These are phyloP conservation scores for Drosophila buzzatii DNA, from an alignment of 2,888 invertebrate genomes.

Conservation along the genomic window DNA sequence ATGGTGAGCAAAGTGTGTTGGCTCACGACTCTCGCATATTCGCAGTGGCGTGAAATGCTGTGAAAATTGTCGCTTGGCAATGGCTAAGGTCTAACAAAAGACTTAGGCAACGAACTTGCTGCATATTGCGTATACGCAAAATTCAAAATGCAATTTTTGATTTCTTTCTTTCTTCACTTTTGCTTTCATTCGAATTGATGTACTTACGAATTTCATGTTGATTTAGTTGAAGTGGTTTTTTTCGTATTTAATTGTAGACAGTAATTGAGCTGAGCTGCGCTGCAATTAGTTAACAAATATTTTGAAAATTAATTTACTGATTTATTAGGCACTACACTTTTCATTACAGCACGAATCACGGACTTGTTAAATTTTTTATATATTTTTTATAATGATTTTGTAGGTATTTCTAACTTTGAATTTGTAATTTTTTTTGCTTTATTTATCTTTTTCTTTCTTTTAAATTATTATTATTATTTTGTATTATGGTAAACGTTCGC, in stretches of 20 bases:
- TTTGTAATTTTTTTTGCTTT: conserved; percentile 18
- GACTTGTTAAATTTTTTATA: not conserved
- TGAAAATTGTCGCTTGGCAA: conserved; percentile 63
- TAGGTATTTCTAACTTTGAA: conserved; percentile 5
- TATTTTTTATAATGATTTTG: not conserved
- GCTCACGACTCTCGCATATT: conserved; percentile 36
- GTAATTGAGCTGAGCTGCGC: conserved; percentile 44
- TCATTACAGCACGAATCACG: conserved; percentile 32
- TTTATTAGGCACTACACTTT: conserved; percentile 57
- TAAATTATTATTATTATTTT: conserved; percentile 4
- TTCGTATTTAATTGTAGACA: conserved; percentile 18
- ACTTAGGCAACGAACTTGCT: conserved; percentile 70
- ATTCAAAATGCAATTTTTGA: conserved; percentile 31
- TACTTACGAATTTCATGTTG: conserved; percentile 80
- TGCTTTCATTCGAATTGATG: conserved; percentile 20
- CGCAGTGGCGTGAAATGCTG: conserved; percentile 38
- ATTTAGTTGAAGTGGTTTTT: conserved; percentile 40
- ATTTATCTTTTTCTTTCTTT: conserved; percentile 5
- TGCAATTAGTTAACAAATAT: conserved; percentile 78
- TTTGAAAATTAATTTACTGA: conserved; percentile 59
- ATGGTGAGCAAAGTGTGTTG: conserved; percentile 18
- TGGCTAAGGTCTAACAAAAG: conserved; percentile 65
- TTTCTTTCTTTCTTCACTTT: conserved; percentile 4
- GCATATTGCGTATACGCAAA: conserved; percentile 42
- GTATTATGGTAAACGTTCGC: conserved; percentile 23